These are phyloP conservation scores for Staurois parvus DNA, from an alignment of 2,797 vertebrate species.

Conservation along the genomic window DNA sequence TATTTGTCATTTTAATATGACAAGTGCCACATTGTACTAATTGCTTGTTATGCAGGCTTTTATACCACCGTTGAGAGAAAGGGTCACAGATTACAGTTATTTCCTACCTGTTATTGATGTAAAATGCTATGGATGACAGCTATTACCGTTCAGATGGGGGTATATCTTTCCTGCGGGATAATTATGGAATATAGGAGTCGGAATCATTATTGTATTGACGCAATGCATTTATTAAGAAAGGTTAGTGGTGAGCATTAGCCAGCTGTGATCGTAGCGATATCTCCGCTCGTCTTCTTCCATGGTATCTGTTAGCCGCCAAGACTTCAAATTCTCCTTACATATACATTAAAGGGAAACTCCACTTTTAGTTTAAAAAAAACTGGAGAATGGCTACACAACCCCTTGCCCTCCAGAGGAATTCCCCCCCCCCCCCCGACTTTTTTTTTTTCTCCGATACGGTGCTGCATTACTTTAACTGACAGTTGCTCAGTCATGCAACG, in stretches of 20 bases:
- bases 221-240: background rate
- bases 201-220: background rate
- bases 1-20: background rate
- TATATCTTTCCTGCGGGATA: background rate
- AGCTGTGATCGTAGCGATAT: too few relatives aligned
- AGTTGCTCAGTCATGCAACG: too few relatives aligned
- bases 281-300: too few relatives aligned
- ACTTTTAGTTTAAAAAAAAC: too few relatives aligned
- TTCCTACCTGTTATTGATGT: background rate
- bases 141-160: background rate
- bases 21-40: background rate
- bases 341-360: too few relatives aligned
- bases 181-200: background rate
- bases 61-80: background rate
- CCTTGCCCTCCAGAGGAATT: too few relatives aligned
- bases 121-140: background rate
- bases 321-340: too few relatives aligned
- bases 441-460: too few relatives aligned
- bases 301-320: too few relatives aligned
- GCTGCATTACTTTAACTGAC: too few relatives aligned
- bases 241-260: background rate
- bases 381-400: too few relatives aligned
- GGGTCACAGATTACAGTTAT: background rate
- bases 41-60: slow-evolving; percentile 6
- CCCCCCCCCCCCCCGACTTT: too few relatives aligned